Evolutionary conservation across 2,113 vertebrate genomes (phyloP).

Genomic region (Sterna hirundo): DNA sequence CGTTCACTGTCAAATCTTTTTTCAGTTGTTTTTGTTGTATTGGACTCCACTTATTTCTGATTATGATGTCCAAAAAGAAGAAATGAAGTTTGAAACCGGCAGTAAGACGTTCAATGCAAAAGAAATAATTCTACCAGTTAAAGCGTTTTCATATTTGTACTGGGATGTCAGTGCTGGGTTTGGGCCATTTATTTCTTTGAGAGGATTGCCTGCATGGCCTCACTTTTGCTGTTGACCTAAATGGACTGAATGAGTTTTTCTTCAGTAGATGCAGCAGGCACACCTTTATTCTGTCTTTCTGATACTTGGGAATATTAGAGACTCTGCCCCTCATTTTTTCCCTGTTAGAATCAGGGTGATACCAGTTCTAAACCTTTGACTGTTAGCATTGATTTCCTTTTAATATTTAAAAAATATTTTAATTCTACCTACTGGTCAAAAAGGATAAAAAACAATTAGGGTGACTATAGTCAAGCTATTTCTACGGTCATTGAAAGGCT

Average conservation of each 20-base stretch:
- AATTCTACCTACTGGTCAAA: neutral
- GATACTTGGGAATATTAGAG: neutral
- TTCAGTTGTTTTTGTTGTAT: neutral
- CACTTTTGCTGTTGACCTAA: neutral
- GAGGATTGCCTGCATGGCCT: neutral
- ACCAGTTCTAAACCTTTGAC: neutral
- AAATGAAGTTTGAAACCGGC: neutral
- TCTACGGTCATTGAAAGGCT: neutral
- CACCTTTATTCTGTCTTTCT: neutral
- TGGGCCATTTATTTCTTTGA: neutral
- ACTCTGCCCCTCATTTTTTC: neutral
- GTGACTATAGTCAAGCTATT: neutral
- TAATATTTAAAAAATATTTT: neutral
- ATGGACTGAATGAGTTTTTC: neutral
- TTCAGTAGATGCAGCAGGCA: neutral
- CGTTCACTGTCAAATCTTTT: neutral
- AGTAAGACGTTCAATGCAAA: neutral
- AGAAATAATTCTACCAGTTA: neutral
- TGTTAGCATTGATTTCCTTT: neutral
- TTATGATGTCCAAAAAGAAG: neutral
- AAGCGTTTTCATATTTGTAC: neutral
- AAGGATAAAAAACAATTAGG: neutral
- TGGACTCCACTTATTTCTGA: neutral
- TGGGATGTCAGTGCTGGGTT: neutral
- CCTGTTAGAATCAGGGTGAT: rapidly evolving